These are phyloP conservation scores for Caerostris darwini DNA, from an alignment of 1,140 invertebrate genomes.

Conservation along the genomic window DNA sequence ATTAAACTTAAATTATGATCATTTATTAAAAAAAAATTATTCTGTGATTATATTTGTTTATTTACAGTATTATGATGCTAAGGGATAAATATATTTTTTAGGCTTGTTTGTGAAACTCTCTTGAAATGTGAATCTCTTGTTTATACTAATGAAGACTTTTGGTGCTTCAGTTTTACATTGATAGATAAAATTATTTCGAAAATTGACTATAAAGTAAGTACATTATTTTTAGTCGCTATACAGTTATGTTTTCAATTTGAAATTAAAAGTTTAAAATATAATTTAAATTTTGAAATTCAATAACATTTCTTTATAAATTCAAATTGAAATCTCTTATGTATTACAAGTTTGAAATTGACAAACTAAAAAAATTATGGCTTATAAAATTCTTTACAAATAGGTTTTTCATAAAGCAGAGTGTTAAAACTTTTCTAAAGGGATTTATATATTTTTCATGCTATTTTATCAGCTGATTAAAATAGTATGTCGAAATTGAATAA, in stretches of 20 bases:
- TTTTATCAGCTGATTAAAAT: too few relatives aligned
- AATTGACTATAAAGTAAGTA: conserved; percentile 93
- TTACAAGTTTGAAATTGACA: too few relatives aligned
- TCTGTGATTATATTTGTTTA: conserved; percentile 19
- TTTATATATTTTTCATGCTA: too few relatives aligned
- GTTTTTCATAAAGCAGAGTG: too few relatives aligned
- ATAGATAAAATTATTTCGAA: conserved; percentile 92
- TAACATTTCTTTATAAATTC: too few relatives aligned
- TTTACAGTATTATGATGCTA: too few relatives aligned
- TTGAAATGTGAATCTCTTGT: conserved; percentile 90
- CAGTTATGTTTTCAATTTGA: neutral
- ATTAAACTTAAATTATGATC: neutral
- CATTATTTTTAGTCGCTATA: neutral
- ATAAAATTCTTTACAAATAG: too few relatives aligned
- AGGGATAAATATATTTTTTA: conserved; percentile 81
- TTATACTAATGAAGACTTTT: conserved; percentile 90
- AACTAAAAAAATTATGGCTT: too few relatives aligned
- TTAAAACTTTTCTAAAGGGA: too few relatives aligned
- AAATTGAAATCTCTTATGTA: too few relatives aligned
- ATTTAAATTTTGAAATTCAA: too few relatives aligned
- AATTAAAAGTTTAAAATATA: neutral
- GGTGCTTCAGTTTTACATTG: conserved; percentile 91
- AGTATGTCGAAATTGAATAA: too few relatives aligned
- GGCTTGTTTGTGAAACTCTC: conserved; percentile 92
- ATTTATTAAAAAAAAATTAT: neutral